These are phyloP conservation scores for Dynastes tityus DNA, from an alignment of 2,888 invertebrate genomes.

Conservation along the genomic window DNA sequence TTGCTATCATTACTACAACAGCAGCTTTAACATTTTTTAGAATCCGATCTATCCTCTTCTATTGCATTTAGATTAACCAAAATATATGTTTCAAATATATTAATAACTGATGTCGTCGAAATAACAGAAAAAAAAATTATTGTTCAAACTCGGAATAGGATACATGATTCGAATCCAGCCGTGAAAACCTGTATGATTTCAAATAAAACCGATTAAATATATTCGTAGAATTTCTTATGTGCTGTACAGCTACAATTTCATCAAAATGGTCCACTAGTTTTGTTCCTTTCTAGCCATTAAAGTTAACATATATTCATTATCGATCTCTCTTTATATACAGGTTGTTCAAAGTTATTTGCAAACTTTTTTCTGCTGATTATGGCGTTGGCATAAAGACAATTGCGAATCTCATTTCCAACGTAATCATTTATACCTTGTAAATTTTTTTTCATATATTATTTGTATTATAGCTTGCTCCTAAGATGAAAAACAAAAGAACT, in stretches of 20 bases:
- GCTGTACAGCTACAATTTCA: neutral
- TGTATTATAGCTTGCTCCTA: neutral
- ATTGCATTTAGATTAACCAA: no score
- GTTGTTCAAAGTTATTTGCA: neutral
- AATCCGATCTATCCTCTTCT: no score
- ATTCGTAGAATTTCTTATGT: neutral
- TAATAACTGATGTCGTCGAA: neutral
- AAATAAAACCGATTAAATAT: neutral
- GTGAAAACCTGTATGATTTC: neutral
- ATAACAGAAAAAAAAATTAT: neutral
- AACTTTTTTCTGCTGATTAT: neutral
- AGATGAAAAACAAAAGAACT: neutral
- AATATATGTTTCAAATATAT: neutral
- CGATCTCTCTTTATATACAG: constrained; percentile 13
- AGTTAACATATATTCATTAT: neutral
- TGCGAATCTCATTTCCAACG: neutral
- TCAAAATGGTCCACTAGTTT: constrained; percentile 34
- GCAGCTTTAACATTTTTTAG: no score
- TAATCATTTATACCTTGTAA: neutral
- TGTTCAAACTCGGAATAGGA: neutral
- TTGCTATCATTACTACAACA: no score
- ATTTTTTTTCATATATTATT: neutral
- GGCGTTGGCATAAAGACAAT: no score
- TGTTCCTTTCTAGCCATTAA: constrained; percentile 8
- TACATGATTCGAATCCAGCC: neutral